Evolutionary conservation across 2,888 invertebrate genomes (phyloP), one percentile per base, ranked within the genome.

Genomic region (Plutella xylostella): DNA sequence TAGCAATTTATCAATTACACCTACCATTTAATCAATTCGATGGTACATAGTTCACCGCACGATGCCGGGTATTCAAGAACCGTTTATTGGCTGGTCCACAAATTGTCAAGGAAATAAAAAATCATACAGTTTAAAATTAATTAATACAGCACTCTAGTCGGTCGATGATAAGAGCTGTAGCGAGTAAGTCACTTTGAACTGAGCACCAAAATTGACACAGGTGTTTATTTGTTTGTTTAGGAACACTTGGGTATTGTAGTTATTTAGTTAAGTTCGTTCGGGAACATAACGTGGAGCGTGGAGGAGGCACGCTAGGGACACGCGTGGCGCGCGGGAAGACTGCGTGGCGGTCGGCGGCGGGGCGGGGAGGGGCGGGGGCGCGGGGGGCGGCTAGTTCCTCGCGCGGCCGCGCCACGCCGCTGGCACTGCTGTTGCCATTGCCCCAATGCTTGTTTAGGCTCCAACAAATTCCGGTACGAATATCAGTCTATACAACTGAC

Each of bases 311-410:
- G 72, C 73, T 70, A 69, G 74, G 69, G 68, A 70, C 82, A 82
- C 80, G 82, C 80, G 80, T 73, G 76, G 65, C 75, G 79, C 82
- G 82, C 82, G 82, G 78, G 78, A 83, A 83, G 82, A 83, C 82
- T 83, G 82, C 82, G 82, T 83, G 82, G 82, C 82, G 80, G 63
- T 72, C 59, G 68, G 67, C 61, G 60, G 68, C 69, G 64, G 70
- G 54, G 0, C 12, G 37, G 15, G 15, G 43, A 22, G 35, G n/a
- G 74, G 60, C 67, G 63, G 62, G 56, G 49, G 51, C 31, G 18
- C 45, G 30, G 35, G 28, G 17, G 4, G 12, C 37, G 19, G 7
- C 12, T 31, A 17, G 40, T 31, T 20, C 74, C 63, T 63, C 47
- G 53, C 57, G 59, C 51, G 56, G 60, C 55, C 48, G 53, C 47